phyloP scores from a whole-genome alignment of 92 coral and sea anemone genomes.

The Phenganax subtilis region DNA sequence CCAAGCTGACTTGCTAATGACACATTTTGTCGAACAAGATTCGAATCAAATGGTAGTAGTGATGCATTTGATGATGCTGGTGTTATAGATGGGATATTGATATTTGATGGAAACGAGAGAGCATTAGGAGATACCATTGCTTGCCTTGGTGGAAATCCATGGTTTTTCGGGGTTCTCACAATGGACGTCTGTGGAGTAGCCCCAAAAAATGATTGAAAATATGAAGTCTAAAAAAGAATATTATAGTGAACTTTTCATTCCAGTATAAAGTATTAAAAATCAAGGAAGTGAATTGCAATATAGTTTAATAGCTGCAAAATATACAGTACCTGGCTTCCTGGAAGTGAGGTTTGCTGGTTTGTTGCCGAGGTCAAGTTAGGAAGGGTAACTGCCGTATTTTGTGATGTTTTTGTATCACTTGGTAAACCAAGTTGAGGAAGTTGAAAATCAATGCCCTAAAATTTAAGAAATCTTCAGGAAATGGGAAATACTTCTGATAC shows the following conservation, averaged over 20 bases:
- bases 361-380: constrained; percentile 12
- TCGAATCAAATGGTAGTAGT: constrained; percentile 40
- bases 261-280: no score
- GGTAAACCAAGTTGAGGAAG: constrained; percentile 68
- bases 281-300: background rate
- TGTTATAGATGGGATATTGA: constrained; percentile 79
- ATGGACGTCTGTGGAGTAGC: constrained; percentile 57
- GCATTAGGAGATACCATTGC: constrained; percentile 58
- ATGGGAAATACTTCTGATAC: no score
- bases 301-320: background rate
- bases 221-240: background rate
- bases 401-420: constrained; percentile 53
- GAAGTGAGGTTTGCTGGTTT: constrained; percentile 18
- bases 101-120: constrained; percentile 86
- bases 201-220: constrained; percentile 61
- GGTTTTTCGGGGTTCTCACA: constrained; percentile 62
- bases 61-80: constrained; percentile 56
- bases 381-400: constrained; percentile 37
- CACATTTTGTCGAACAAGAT: constrained; percentile 27
- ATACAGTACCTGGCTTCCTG: constrained; percentile 7
- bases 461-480: background rate
- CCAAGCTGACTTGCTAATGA: constrained; percentile 1
- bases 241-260: background rate
- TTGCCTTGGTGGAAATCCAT: constrained; percentile 42
- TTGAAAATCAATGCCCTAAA: constrained; percentile 75